Conservation (phyloP, 2,113 vertebrate species). For the Caranx melampygus region DNA sequence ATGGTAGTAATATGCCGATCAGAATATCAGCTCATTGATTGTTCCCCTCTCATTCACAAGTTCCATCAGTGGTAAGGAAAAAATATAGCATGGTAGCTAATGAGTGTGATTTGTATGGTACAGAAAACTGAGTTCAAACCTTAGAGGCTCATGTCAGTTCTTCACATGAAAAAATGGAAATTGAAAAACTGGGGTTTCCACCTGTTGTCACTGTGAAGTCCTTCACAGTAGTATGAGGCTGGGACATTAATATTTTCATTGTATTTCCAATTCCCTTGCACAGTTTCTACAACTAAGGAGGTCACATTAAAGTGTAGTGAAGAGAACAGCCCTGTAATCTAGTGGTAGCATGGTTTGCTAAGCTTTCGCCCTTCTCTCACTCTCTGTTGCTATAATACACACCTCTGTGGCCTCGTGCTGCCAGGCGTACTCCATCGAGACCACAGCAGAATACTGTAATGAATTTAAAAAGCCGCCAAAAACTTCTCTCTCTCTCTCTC, state of each 20-base stretch:
- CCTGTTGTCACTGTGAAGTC: not conserved
- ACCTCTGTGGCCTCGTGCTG: conserved; percentile 52
- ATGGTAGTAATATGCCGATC: not conserved
- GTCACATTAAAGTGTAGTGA: conserved; percentile 29
- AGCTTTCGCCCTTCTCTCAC: not conserved
- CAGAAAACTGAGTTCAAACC: not conserved
- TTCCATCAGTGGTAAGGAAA: not conserved
- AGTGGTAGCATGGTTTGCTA: conserved; percentile 34
- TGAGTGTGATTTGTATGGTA: not conserved
- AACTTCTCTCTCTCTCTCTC: conserved; percentile 33
- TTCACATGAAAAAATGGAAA: not conserved
- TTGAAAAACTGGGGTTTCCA: not conserved
- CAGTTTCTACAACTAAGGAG: conserved; percentile 27
- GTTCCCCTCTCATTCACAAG: not conserved
- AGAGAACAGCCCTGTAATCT: conserved; percentile 23
- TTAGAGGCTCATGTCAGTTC: not conserved
- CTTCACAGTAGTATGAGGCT: not conserved
- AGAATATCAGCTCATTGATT: conserved; percentile 1
- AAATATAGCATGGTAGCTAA: too few species aligned
- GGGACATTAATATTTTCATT: conserved; percentile 4
- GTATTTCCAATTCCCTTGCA: not conserved
- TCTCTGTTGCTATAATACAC: conserved; percentile 46
- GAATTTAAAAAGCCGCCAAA: conserved; percentile 70
- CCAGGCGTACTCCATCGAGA: conserved; percentile 54
- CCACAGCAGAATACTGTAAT: conserved; percentile 65